Evolutionary conservation across 2,797 vertebrate genomes (phyloP).

Genomic region (Pyrocephalus nanus): DNA sequence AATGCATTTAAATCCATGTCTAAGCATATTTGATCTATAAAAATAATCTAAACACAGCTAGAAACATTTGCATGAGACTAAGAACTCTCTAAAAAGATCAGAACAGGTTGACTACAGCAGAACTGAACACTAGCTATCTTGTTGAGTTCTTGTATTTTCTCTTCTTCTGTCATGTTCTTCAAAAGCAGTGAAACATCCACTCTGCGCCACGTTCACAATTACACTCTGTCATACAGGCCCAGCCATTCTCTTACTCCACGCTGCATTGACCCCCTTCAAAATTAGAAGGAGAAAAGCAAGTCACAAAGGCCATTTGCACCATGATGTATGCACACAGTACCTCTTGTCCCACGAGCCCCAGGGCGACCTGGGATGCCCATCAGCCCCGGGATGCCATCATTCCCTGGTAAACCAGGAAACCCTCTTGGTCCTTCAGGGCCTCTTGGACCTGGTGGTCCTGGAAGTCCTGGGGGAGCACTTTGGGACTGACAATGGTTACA

Average conservation of each 20-base stretch:
- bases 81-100: neutral
- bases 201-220: neutral
- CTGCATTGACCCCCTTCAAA: neutral
- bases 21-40: neutral
- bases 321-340: conserved; percentile 61
- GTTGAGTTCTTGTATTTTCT: neutral
- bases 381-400: conserved; percentile 83
- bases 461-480: conserved; percentile 79
- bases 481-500: conserved; percentile 86
- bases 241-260: neutral
- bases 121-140: neutral
- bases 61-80: neutral
- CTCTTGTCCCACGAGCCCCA: conserved; percentile 87
- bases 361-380: conserved; percentile 84
- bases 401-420: conserved; percentile 86
- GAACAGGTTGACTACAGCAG: neutral
- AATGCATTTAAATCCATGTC: neutral
- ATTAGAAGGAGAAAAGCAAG: neutral
- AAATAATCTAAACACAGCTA: neutral
- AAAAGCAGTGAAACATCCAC: fast-evolving
- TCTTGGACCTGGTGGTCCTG: conserved; percentile 80
- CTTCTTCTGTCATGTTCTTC: fast-evolving
- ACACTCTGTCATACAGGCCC: neutral
- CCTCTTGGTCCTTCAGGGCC: conserved; percentile 88
- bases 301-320: neutral